These are phyloP conservation scores for Leucophenga montana DNA, from an alignment of 2,888 invertebrate species.

Conservation along the genomic window DNA sequence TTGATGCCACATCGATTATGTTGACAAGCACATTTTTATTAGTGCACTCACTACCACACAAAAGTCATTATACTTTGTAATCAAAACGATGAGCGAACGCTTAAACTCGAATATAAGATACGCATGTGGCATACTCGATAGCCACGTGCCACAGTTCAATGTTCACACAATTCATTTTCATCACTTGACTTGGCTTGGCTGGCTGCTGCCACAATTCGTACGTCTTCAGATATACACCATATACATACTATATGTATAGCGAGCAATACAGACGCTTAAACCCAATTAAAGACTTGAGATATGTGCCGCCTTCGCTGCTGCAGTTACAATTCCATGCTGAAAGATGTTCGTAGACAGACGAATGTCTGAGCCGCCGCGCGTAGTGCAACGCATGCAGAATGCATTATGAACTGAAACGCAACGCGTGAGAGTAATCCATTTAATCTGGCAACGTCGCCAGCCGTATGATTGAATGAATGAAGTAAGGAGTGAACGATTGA, in stretches of 20 bases:
- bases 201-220: neutral
- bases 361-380: constrained; percentile 1
- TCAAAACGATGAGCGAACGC: too few species aligned
- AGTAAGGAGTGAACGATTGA: neutral
- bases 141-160: constrained; percentile 12
- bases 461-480: constrained; percentile 7
- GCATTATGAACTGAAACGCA: constrained; percentile 7
- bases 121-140: too few species aligned
- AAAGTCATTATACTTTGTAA: too few species aligned
- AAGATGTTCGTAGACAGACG: neutral
- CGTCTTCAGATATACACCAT: neutral
- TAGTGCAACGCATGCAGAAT: constrained; percentile 16
- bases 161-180: constrained; percentile 7
- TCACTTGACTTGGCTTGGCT: constrained; percentile 6
- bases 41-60: too few species aligned
- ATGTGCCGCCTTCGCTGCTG: neutral
- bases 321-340: too few species aligned
- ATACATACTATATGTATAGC: neutral
- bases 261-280: constrained; percentile 30
- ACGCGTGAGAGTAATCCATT: constrained; percentile 61
- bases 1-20: too few species aligned
- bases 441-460: constrained; percentile 51
- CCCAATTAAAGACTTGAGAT: constrained; percentile 39
- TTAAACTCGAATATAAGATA: too few species aligned
- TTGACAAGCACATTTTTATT: too few species aligned